Percentiles rank a stretch among this genome's conserved stretches.
Conservation (phyloP, 2,888 invertebrate genomes). For the Lepidocyrtoides sp. region DNA sequence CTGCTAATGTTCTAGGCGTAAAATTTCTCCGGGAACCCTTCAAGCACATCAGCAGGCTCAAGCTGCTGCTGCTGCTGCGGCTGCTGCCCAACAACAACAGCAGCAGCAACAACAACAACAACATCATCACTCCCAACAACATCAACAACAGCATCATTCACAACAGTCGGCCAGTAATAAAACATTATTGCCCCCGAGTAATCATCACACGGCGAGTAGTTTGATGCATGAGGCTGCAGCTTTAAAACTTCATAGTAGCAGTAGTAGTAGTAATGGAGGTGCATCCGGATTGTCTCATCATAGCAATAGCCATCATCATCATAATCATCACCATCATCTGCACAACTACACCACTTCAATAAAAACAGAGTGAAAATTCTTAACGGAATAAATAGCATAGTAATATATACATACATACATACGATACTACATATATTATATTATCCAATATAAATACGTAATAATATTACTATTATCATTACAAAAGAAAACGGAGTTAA, state of each 20-base stretch:
- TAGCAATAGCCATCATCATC: constrained; percentile 55
- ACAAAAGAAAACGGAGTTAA: background rate
- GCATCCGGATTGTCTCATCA: constrained; percentile 67
- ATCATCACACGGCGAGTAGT: constrained; percentile 37
- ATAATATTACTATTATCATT: no score
- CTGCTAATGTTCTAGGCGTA: constrained; percentile 86
- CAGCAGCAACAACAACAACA: constrained; percentile 71
- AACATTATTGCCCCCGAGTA: constrained; percentile 64
- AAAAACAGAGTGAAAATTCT: constrained; percentile 20
- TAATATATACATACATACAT: background rate
- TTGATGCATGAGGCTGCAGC: constrained; percentile 57
- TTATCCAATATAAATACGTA: no score
- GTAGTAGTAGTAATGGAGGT: constrained; percentile 54
- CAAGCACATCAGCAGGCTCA: constrained; percentile 58
- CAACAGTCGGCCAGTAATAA: constrained; percentile 60
- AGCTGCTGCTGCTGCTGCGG: constrained; percentile 56
- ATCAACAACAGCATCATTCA: constrained; percentile 38
- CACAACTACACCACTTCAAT: constrained; percentile 36
- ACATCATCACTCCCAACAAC: constrained; percentile 66
- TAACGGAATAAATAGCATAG: background rate
- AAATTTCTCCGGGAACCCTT: constrained; percentile 79
- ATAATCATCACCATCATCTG: constrained; percentile 71
- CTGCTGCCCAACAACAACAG: constrained; percentile 65
- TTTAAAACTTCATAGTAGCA: constrained; percentile 43
- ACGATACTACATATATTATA: no score